Evolutionary conservation across 2,797 vertebrate genomes (phyloP).

Genomic region (Notolabrus celidotus): DNA sequence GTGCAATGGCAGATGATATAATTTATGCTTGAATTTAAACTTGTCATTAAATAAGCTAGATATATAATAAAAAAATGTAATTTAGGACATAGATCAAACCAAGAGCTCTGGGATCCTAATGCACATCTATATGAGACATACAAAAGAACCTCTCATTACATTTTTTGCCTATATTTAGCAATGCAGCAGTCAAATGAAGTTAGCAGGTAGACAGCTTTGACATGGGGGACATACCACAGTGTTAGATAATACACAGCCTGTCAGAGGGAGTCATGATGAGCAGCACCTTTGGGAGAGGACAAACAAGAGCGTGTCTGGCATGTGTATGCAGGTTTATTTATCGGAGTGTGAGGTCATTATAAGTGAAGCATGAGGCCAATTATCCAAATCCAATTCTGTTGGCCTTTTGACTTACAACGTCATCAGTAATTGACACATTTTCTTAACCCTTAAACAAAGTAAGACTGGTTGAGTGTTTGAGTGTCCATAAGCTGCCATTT

Average conservation of each 20-base stretch:
- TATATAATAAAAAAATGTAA: no score
- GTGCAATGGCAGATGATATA: background rate
- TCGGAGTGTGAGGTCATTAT: background rate
- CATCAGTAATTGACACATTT: background rate
- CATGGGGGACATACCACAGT: background rate
- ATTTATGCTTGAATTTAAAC: no score
- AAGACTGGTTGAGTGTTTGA: background rate
- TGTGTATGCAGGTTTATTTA: slow-evolving; percentile 8
- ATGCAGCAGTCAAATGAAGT: background rate
- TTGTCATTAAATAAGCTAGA: no score
- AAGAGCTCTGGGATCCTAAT: no score
- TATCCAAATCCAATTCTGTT: background rate
- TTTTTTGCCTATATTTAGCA: no score
- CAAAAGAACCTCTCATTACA: no score
- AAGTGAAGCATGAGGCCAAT: background rate
- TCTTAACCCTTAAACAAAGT: background rate
- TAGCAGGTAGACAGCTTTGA: slow-evolving; percentile 8
- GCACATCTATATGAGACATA: no score
- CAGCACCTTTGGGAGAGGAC: background rate
- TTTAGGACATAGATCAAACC: no score
- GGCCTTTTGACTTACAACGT: background rate
- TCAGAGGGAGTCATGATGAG: background rate
- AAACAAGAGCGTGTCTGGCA: background rate
- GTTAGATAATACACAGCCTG: background rate
- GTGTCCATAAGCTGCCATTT: background rate